These are phyloP conservation scores for Oegoconia quadripuncta DNA, from an alignment of 2,888 invertebrate genomes.

Conservation along the genomic window DNA sequence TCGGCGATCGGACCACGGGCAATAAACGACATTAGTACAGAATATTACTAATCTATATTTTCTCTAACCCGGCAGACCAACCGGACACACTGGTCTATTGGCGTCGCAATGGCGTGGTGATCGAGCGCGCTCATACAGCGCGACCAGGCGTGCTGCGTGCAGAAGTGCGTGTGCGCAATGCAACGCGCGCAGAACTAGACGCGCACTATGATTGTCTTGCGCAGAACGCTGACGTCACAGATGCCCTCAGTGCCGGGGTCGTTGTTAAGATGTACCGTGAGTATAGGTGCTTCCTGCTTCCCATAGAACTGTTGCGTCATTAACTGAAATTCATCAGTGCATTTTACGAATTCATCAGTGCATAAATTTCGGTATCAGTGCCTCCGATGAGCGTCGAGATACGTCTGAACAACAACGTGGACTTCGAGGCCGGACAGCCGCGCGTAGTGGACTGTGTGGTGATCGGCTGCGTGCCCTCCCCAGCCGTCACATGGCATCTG, in stretches of 20 bases:
- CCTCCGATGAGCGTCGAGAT: slow-evolving; percentile 60
- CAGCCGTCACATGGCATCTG: slow-evolving; percentile 56
- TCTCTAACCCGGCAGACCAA: too few relatives aligned
- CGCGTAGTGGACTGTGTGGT: slow-evolving; percentile 66
- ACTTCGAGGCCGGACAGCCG: slow-evolving; percentile 62
- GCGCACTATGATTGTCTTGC: slow-evolving; percentile 57
- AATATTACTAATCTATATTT: too few relatives aligned
- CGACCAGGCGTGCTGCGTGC: slow-evolving; percentile 38
- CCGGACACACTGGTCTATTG: slow-evolving; percentile 50
- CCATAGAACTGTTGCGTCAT: too few relatives aligned
- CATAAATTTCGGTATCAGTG: slow-evolving; percentile 34
- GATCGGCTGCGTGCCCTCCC: slow-evolving; percentile 58
- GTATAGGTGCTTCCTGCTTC: slow-evolving; percentile 25
- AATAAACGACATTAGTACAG: too few relatives aligned
- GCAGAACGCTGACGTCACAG: slow-evolving; percentile 58
- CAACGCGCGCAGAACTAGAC: slow-evolving; percentile 46
- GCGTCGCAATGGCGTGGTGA: slow-evolving; percentile 47
- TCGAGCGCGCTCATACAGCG: slow-evolving; percentile 33
- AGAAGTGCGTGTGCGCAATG: slow-evolving; percentile 35
- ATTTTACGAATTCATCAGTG: background rate
- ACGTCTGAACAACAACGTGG: slow-evolving; percentile 52
- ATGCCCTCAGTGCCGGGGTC: slow-evolving; percentile 43
- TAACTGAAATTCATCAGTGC: too few relatives aligned
- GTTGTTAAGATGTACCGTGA: slow-evolving; percentile 57
- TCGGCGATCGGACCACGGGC: too few relatives aligned